Percentiles rank a stretch among this genome's conserved stretches.
Conservation (phyloP, 2,888 invertebrate genomes). For the Alitta virens region DNA sequence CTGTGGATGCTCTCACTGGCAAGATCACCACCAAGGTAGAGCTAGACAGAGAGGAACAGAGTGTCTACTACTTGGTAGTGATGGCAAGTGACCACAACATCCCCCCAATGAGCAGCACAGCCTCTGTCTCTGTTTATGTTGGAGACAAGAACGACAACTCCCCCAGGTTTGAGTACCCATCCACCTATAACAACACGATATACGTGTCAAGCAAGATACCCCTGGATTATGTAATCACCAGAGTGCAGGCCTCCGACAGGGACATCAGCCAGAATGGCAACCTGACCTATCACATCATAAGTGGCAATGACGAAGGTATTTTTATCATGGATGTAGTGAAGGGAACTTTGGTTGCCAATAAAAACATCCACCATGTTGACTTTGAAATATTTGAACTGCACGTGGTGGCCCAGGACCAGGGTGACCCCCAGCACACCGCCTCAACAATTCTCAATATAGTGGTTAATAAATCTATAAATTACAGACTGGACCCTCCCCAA, state of each 20-base stretch:
- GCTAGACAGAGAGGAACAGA: slow-evolving; percentile 17
- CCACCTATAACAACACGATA: slow-evolving; percentile 24
- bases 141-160: slow-evolving; percentile 30
- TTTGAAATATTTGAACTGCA: slow-evolving; percentile 12
- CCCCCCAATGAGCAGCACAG: slow-evolving; percentile 22
- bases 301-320: slow-evolving; percentile 5
- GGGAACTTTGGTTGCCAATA: slow-evolving; percentile 13
- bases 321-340: slow-evolving; percentile 7
- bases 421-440: slow-evolving; percentile 5
- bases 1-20: slow-evolving; percentile 6
- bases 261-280: slow-evolving; percentile 22
- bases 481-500: neutral
- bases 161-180: slow-evolving; percentile 25
- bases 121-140: slow-evolving; percentile 26
- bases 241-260: slow-evolving; percentile 10
- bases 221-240: slow-evolving; percentile 12
- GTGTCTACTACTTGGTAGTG: slow-evolving; percentile 11
- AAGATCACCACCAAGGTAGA: slow-evolving; percentile 4
- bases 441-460: slow-evolving; percentile 7
- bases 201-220: slow-evolving; percentile 14
- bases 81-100: slow-evolving; percentile 11
- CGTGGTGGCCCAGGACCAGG: slow-evolving; percentile 16
- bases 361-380: slow-evolving; percentile 12
- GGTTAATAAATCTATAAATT: slow-evolving; percentile 13
- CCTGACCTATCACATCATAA: slow-evolving; percentile 8